Base-by-base conservation (phyloP, 2,797 vertebrate genomes). In the Sebastolobus altivelis region DNA sequence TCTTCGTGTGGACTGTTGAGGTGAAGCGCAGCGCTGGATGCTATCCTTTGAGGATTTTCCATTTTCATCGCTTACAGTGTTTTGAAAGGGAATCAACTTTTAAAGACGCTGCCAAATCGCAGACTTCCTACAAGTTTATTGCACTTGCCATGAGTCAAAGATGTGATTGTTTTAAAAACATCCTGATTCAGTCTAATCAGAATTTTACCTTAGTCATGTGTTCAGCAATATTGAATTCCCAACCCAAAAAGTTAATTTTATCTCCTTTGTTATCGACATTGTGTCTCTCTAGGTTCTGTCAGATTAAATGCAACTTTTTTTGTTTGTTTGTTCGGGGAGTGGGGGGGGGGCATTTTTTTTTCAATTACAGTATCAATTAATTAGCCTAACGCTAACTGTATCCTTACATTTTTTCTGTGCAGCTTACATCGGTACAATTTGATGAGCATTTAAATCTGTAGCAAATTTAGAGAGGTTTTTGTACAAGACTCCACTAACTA, bases 71-170 rank as follows among this genome's bases (percentile, higher is more conserved):
- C 70, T 56, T 77, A 52, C 29, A 49, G 69, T 65, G 59, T 79
- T 92, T 83, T 52, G 14, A 87, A 87, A 87, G 37, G 72, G 58
- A 89, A 91, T 87, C 70, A 35, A 66, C 75, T 83, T 92, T 86
- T 77, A 73, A 81, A 87, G 59, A 79, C 35, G 69, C 38, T 76
- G 55, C 66, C 61, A 80, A 77, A 87, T 80, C 40, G 66, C 60
- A 74, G 35, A 63, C 77, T 82, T 83, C 60, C 31, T 29, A 33
- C 77, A 75, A 62, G 67, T 82, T 83, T 81, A 90, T 89, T 87
- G 27, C 37, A 69, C 69, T 73, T 71, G 54, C 65, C 18, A 38
- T 7, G 52, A 81, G 25, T 79, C 59, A 77, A 75, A 82, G 66
- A 85, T 84, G 37, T 68, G 68, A 87, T 87, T 89, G 79, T 75